These are phyloP conservation scores for Simalia tracyae DNA, from an alignment of 2,797 vertebrate genomes.

Conservation along the genomic window DNA sequence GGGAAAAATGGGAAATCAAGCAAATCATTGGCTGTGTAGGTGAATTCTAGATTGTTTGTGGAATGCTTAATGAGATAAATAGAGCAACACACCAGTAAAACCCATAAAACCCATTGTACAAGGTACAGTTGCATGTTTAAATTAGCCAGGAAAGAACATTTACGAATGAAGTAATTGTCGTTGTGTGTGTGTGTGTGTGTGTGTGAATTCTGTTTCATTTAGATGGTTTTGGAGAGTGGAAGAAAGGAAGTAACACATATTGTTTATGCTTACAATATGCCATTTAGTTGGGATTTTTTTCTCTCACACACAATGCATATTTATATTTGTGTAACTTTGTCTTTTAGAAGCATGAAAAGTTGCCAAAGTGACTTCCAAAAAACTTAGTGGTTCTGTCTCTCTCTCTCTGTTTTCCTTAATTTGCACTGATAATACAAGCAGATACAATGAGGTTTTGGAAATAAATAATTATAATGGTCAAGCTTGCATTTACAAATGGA, in stretches of 20 bases:
- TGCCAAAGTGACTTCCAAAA: background rate
- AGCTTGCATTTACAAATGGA: background rate
- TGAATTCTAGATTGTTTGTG: slow-evolving; percentile 24
- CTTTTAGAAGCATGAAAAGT: background rate
- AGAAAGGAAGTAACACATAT: too few relatives aligned
- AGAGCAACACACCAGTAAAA: background rate
- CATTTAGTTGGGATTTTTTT: background rate
- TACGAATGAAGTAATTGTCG: background rate
- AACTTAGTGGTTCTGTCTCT: background rate
- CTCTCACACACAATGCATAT: background rate
- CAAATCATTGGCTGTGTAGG: background rate
- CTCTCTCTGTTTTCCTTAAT: background rate
- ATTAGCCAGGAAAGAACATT: background rate
- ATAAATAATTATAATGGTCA: slow-evolving; percentile 1
- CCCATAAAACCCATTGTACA: background rate
- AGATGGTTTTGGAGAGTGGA: background rate
- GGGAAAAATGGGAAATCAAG: background rate
- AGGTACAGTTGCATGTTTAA: background rate
- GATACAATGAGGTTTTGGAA: slow-evolving; percentile 10
- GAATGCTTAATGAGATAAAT: slow-evolving; percentile 21
- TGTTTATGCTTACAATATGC: background rate
- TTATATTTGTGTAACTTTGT: background rate
- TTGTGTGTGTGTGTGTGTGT: background rate
- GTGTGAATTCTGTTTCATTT: background rate
- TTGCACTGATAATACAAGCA: background rate